Conservation (phyloP, 2,888 invertebrate genomes). For the Acrocyrtus sp. region DNA sequence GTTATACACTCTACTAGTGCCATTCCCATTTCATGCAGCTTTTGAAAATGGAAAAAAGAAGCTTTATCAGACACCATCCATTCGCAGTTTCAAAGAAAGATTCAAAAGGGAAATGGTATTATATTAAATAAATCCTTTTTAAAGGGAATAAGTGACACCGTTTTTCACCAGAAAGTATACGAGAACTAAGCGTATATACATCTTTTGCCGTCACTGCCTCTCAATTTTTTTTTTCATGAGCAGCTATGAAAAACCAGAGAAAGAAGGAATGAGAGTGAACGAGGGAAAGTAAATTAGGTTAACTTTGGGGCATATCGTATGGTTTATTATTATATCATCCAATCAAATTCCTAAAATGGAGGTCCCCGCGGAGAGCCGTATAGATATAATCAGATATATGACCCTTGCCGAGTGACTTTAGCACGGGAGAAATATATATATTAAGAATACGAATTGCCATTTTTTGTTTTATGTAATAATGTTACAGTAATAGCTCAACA, state of each 20-base stretch:
- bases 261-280: no score
- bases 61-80: background rate
- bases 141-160: background rate
- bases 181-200: no score
- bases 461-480: background rate
- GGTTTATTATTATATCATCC: background rate
- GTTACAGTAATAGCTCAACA: background rate
- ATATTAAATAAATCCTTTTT: background rate
- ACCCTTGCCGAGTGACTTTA: background rate
- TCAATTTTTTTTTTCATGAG: no score
- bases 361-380: background rate
- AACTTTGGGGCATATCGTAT: conserved; percentile 7
- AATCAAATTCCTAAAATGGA: conserved; percentile 30
- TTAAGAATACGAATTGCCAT: background rate
- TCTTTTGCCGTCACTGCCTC: no score
- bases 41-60: background rate
- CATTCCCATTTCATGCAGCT: background rate
- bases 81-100: background rate
- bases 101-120: background rate
- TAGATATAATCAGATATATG: no score
- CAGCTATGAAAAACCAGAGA: no score
- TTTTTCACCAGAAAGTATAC: background rate
- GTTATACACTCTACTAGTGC: no score
- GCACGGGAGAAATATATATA: no score
- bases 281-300: conserved; percentile 23